phyloP scores from a whole-genome alignment of 2,113 vertebrate genomes.

The Oceanodroma tethys region DNA sequence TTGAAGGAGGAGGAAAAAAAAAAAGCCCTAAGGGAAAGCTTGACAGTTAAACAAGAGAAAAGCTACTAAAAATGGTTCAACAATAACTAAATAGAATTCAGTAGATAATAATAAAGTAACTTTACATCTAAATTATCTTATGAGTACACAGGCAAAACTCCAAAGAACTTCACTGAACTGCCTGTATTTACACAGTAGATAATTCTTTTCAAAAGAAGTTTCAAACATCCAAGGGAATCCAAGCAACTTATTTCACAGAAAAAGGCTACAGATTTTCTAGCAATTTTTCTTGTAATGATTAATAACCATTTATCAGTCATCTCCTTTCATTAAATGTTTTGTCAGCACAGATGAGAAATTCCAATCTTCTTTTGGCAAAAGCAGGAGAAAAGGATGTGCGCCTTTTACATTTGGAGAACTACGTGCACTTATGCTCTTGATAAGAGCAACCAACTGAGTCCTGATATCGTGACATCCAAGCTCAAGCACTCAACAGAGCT shows the following conservation, averaged over 20 bases:
- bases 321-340: neutral
- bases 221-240: neutral
- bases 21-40: neutral
- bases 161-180: neutral
- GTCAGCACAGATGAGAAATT: neutral
- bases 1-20: neutral
- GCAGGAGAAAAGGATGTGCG: neutral
- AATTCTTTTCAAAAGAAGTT: neutral
- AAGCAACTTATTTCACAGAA: neutral
- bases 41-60: neutral
- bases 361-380: neutral
- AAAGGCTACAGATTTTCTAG: neutral
- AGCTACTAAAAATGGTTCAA: neutral
- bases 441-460: neutral
- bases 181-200: neutral
- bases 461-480: neutral
- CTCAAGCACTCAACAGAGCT: neutral
- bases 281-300: neutral
- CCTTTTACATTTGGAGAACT: neutral
- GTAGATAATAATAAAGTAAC: neutral
- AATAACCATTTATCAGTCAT: neutral
- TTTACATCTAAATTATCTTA: neutral
- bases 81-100: neutral
- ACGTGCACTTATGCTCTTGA: accelerated
- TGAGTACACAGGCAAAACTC: neutral